Conservation (phyloP, 2,797 vertebrate genomes). For the Astyanax mexicanus region DNA sequence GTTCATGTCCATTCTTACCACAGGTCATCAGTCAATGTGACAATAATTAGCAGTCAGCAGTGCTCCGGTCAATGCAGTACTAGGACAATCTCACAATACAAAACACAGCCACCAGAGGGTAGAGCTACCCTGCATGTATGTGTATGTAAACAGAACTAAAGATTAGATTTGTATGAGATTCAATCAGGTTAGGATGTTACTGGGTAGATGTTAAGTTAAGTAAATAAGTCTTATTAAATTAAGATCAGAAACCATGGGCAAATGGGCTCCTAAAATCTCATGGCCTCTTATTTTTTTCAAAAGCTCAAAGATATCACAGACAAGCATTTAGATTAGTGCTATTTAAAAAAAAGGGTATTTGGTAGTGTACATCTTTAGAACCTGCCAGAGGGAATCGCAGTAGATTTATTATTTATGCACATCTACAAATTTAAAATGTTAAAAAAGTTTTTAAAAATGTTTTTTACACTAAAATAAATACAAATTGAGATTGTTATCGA, state of each 20-base stretch:
- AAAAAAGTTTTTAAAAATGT: no score
- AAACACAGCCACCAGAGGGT: neutral
- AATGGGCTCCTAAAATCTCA: neutral
- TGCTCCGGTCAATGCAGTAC: neutral
- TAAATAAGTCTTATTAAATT: no score
- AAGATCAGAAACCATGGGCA: no score
- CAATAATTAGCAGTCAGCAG: constrained; percentile 29
- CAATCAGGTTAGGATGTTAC: neutral
- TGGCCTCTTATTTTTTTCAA: neutral
- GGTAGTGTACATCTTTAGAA: no score
- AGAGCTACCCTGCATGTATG: neutral
- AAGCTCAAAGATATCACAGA: neutral
- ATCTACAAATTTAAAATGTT: no score
- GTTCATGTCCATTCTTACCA: constrained; percentile 32
- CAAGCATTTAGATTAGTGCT: neutral
- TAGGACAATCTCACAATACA: neutral
- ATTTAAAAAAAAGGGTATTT: no score
- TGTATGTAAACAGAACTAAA: neutral
- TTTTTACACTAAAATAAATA: no score
- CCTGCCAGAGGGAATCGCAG: no score
- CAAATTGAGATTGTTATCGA: no score
- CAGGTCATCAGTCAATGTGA: constrained; percentile 27
- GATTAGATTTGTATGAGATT: neutral
- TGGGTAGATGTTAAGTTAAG: neutral
- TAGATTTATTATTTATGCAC: no score